Percentiles rank a stretch among this genome's conserved stretches.
Conservation (phyloP, 2,113 vertebrate genomes). For the Aplodontia rufa region DNA sequence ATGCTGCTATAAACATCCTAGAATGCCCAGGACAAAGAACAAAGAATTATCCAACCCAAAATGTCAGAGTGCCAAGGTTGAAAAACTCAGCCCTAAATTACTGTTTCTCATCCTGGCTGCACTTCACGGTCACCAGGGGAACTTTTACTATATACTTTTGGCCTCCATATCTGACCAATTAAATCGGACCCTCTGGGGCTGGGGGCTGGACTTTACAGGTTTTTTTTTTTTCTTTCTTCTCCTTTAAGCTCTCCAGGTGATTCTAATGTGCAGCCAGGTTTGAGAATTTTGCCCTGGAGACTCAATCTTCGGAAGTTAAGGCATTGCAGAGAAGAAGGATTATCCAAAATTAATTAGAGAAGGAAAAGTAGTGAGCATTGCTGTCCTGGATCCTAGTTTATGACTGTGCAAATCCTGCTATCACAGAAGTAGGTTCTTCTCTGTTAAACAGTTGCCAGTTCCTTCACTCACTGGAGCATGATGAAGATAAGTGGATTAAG, state of each 20-base stretch:
- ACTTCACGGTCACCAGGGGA: not conserved
- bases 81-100: not conserved
- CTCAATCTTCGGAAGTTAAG: not conserved
- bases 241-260: not conserved
- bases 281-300: not conserved
- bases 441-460: not conserved
- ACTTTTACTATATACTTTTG: not conserved
- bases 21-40: not conserved
- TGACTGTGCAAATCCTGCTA: not conserved
- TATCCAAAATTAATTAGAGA: constrained; percentile 32
- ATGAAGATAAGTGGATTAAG: not conserved
- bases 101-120: not conserved
- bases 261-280: not conserved
- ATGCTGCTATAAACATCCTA: not conserved
- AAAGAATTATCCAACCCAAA: not conserved
- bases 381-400: not conserved
- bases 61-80: not conserved
- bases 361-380: not conserved
- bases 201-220: not conserved
- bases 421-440: not conserved
- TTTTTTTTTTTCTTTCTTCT: not conserved
- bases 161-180: not conserved
- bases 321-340: not conserved
- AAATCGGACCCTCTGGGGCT: not conserved
- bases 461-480: not conserved